Evolutionary conservation across 2,888 invertebrate species (phyloP).

Genomic region (Drosophila kambysellisi): DNA sequence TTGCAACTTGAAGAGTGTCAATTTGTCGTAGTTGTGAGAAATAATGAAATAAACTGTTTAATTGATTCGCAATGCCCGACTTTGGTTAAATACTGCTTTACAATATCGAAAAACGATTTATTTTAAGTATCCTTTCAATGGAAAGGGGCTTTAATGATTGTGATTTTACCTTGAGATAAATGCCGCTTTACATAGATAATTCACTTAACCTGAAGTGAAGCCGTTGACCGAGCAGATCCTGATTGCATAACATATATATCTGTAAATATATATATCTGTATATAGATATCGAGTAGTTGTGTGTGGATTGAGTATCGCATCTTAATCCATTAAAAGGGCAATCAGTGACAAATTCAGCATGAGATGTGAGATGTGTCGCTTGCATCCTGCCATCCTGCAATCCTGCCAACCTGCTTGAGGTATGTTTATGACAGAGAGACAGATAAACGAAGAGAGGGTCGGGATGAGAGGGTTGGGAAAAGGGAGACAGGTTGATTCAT

Average conservation of each 20-base stretch:
- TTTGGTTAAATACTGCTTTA: neutral
- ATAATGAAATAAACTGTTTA: neutral
- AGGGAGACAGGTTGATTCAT: neutral
- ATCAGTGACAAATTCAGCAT: conserved; percentile 4
- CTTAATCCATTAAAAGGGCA: conserved; percentile 26
- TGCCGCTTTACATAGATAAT: neutral
- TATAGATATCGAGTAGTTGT: neutral
- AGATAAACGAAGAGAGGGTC: no score
- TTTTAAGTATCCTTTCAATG: neutral
- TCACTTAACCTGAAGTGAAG: neutral
- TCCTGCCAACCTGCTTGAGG: conserved; percentile 50
- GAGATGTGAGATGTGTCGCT: neutral
- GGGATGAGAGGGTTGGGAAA: neutral
- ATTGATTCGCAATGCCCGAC: neutral
- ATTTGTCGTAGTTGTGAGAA: neutral
- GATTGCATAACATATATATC: neutral
- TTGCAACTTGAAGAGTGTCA: neutral
- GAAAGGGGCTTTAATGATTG: neutral
- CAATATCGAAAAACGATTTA: neutral
- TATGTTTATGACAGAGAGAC: conserved; percentile 47
- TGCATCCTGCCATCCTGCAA: conserved; percentile 45
- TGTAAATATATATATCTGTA: no score
- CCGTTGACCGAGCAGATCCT: neutral
- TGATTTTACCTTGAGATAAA: neutral
- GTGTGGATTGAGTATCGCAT: neutral